Base-by-base conservation (phyloP, 2,888 invertebrate species). In the Dusona sp. region DNA sequence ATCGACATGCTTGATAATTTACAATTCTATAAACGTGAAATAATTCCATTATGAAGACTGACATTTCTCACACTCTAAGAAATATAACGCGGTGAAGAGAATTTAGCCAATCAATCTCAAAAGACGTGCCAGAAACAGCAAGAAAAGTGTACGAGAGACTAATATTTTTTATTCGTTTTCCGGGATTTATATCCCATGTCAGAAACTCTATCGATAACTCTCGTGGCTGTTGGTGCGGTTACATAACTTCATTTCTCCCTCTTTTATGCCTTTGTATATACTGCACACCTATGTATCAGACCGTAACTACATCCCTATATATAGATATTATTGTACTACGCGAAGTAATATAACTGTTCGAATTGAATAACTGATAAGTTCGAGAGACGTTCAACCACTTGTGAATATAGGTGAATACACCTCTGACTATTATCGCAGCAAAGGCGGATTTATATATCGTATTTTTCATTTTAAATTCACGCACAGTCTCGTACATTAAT, bases 191-290 rank as follows among this genome's bases (percentile, higher is more conserved):
- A 54, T 67, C n/a, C 65, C 36, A 42, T 36, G 68, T 45, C 16
- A 45, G 70, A 70, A 79, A 84, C 48, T 61, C 16, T 64, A 45
- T 25, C 84, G 84, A 84, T 84, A 79, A 79, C 67, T 67, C 74
- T 79, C 48, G 65, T 38, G 51, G 65, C 73, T 80, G 67, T 57
- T 67, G 22, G 51, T 78, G 61, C 48, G 84, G 45, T 84, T 84
- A 61, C 61, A 64, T 79, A 84, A 79, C 70, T 65, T 13, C 67
- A 19, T 79, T 54, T 61, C 70, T 54, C 51, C 42, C 57, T 61
- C 70, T 79, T 25, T 54, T 54, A 54, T 75, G 36, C 22, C 33
- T 48, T 38, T 61, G 25, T 48, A 64, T 70, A 38, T 38, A 25
- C 19, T 64, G 67, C 72, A 65, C 54, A 36, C 38, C 33, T n/a